These are phyloP conservation scores for Physeter macrocephalus DNA, from an alignment of 2,113 vertebrate genomes.

Conservation along the genomic window DNA sequence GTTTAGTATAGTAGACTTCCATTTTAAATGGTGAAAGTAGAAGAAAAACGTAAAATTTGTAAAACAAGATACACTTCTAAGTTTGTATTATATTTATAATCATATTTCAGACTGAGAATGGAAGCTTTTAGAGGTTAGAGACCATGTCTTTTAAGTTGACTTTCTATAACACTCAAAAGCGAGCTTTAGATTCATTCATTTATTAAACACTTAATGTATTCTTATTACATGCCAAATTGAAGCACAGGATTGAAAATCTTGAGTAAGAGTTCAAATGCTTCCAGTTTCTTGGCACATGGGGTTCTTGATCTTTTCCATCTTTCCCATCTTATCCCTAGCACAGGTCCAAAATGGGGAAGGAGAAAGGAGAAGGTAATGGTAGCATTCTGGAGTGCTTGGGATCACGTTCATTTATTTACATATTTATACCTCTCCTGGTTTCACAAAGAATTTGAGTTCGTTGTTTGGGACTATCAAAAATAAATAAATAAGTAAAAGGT, in stretches of 20 bases:
- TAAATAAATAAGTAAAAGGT: not conserved
- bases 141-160: not conserved
- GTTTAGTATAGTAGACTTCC: not conserved
- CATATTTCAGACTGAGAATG: not conserved
- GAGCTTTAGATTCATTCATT: not conserved
- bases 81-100: not conserved
- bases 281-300: not conserved
- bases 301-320: not conserved
- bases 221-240: not conserved
- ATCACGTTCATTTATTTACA: not conserved
- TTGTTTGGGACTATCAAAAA: not conserved
- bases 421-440: not conserved
- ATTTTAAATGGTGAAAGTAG: not conserved
- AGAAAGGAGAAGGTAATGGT: not conserved
- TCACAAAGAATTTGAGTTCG: not conserved
- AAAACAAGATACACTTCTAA: not conserved
- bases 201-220: not conserved
- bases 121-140: not conserved
- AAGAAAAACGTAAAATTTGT: not conserved
- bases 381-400: not conserved
- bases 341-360: not conserved
- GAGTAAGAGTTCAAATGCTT: not conserved
- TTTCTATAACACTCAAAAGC: not conserved
- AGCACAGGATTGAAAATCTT: not conserved
- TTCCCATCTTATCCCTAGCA: not conserved